Percentiles rank a stretch among this genome's conserved stretches.
Evolutionary conservation across 2,797 vertebrate species (phyloP).

Genomic region (Spatula versicolor): DNA sequence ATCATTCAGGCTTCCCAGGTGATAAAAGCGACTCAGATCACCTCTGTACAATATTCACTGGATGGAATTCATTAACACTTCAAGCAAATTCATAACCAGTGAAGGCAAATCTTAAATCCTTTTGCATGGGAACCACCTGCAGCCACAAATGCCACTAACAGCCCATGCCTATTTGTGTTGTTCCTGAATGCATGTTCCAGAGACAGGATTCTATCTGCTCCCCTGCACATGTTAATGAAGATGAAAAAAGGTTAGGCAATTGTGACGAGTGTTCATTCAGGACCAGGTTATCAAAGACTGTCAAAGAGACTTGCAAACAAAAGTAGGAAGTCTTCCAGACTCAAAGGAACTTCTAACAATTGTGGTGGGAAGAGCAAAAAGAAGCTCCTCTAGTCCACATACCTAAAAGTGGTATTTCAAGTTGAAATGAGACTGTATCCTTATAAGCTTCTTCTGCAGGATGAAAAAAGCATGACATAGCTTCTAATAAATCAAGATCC

Average conservation of each 20-base stretch:
- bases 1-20: not conserved
- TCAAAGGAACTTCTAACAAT: not conserved
- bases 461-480: slow-evolving; percentile 79
- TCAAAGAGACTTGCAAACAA: not conserved
- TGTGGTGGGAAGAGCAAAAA: not conserved
- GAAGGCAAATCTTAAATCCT: not conserved
- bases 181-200: rapidly evolving
- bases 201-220: not conserved
- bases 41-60: not conserved
- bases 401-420: slow-evolving; percentile 78
- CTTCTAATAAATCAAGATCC: slow-evolving; percentile 81
- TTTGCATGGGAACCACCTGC: not conserved
- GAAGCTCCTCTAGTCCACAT: not conserved
- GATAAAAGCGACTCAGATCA: not conserved
- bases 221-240: not conserved
- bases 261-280: not conserved
- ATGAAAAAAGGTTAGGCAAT: not conserved
- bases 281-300: not conserved
- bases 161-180: not conserved
- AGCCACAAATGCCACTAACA: not conserved
- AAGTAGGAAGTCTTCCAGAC: not conserved
- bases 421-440: slow-evolving; percentile 71
- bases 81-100: not conserved
- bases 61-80: not conserved
- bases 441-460: slow-evolving; percentile 77